phyloP scores from a whole-genome alignment of 2,888 invertebrate species.

The Lingula anatina region DNA sequence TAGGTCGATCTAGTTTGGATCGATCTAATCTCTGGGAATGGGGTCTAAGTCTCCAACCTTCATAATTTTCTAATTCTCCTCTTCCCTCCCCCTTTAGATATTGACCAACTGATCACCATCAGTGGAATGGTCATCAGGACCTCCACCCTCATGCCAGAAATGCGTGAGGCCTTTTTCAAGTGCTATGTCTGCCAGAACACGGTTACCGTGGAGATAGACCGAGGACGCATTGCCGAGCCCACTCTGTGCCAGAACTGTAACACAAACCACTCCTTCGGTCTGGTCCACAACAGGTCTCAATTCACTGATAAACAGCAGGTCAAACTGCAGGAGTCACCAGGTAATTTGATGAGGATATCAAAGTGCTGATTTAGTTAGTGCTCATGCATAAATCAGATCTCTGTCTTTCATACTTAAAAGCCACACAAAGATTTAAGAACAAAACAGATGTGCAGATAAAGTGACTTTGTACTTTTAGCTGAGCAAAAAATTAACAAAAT shows the following conservation, averaged over 20 bases:
- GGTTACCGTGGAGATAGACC: slow-evolving; percentile 80
- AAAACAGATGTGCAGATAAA: no score
- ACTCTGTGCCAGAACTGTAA: slow-evolving; percentile 90
- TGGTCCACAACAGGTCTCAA: slow-evolving; percentile 92
- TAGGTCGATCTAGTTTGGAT: no score
- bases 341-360: no score
- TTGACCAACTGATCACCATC: slow-evolving; percentile 94
- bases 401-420: no score
- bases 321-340: slow-evolving; percentile 95
- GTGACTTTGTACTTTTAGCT: no score
- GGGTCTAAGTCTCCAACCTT: no score
- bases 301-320: slow-evolving; percentile 97
- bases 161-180: slow-evolving; percentile 93
- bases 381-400: no score
- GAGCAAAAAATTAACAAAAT: no score
- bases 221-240: slow-evolving; percentile 92
- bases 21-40: no score
- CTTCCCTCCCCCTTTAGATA: slow-evolving; percentile 62
- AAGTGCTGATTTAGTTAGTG: no score
- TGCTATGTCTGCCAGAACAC: slow-evolving; percentile 87
- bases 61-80: background rate
- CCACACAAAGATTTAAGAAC: no score
- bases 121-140: slow-evolving; percentile 96
- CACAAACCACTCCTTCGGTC: slow-evolving; percentile 81
- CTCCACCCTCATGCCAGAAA: slow-evolving; percentile 93